Conservation (phyloP, 2,797 vertebrate genomes). For the Parotocinclus haroldoi region DNA sequence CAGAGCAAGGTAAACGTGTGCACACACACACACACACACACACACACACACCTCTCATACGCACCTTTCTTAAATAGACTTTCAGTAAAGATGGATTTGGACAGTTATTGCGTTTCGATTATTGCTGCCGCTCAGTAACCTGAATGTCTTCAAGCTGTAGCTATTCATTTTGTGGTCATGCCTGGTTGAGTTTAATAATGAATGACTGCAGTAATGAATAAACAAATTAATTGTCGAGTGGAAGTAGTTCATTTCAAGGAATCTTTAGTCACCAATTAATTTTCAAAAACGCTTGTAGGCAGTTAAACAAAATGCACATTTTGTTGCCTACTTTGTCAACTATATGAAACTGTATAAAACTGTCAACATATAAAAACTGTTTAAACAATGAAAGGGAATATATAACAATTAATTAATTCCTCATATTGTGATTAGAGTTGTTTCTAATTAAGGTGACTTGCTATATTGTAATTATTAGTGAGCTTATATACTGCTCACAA, state of each 20-base stretch:
- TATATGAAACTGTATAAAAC: too few species aligned
- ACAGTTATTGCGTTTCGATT: too few species aligned
- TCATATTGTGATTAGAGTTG: too few species aligned
- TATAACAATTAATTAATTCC: too few species aligned
- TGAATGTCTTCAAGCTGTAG: not conserved
- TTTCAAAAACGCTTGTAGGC: not conserved
- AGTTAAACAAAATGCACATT: not conserved
- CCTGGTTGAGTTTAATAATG: constrained; percentile 9
- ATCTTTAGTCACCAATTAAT: not conserved
- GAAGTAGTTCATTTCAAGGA: not conserved
- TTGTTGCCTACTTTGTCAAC: not conserved
- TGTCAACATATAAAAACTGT: too few species aligned
- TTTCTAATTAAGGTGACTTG: too few species aligned
- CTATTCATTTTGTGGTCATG: not conserved
- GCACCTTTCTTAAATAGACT: too few species aligned
- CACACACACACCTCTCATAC: not conserved
- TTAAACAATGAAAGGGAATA: too few species aligned
- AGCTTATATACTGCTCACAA: too few species aligned
- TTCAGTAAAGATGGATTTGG: too few species aligned
- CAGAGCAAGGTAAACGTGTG: constrained; percentile 87
- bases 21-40: not conserved
- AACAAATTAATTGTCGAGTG: constrained; percentile 3
- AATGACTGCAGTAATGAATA: not conserved
- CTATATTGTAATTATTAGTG: too few species aligned
- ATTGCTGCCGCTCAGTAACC: not conserved